Conservation (phyloP, 2,888 invertebrate genomes). For the Brachyopa scutellaris region DNA sequence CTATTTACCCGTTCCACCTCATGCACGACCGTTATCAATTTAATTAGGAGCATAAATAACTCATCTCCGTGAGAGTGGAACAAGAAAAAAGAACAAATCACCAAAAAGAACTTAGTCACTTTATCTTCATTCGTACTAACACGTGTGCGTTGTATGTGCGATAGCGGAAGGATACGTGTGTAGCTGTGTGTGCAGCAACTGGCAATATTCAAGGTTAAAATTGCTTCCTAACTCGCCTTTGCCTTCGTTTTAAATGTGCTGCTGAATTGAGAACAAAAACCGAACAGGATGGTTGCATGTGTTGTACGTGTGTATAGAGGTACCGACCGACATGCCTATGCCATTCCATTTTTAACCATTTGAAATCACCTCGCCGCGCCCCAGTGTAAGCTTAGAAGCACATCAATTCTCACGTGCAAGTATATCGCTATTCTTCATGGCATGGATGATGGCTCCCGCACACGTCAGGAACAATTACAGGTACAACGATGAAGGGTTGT, state of each 20-base stretch:
- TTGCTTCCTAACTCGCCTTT: constrained; percentile 24
- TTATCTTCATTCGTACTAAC: constrained; percentile 59
- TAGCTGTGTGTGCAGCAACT: constrained; percentile 31
- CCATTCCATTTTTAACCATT: constrained; percentile 47
- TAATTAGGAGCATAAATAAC: constrained; percentile 67
- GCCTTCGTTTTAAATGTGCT: background rate
- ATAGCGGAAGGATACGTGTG: background rate
- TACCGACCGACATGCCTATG: background rate
- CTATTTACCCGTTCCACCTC: background rate
- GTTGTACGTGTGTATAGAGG: no score
- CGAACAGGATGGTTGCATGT: background rate
- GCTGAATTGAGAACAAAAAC: constrained; percentile 40
- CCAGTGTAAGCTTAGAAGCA: background rate
- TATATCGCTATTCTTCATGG: constrained; percentile 11
- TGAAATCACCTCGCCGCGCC: constrained; percentile 6
- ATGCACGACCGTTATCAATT: constrained; percentile 57
- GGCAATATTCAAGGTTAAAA: constrained; percentile 47
- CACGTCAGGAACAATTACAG: constrained; percentile 55
- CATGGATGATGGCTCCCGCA: constrained; percentile 3
- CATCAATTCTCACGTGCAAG: constrained; percentile 14
- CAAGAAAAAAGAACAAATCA: constrained; percentile 3
- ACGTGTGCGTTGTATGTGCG: constrained; percentile 39
- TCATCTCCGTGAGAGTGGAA: constrained; percentile 19
- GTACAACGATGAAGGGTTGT: constrained; percentile 51
- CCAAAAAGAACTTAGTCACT: constrained; percentile 29